These are phyloP conservation scores for Monochamus saltuarius DNA, from an alignment of 1,140 invertebrate genomes.

Conservation along the genomic window DNA sequence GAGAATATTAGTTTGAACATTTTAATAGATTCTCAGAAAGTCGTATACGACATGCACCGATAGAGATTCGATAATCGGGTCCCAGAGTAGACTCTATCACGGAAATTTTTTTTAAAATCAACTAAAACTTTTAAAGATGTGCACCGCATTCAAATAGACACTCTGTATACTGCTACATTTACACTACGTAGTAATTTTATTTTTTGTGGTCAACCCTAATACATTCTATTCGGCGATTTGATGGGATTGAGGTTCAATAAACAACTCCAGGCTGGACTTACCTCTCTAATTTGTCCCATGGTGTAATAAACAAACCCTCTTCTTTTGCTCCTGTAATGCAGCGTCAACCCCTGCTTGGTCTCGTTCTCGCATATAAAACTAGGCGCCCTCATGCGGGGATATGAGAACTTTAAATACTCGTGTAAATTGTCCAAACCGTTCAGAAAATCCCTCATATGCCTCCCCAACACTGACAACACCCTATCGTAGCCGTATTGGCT, in stretches of 20 bases:
- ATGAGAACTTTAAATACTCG: constrained; percentile 96
- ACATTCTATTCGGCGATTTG: background rate
- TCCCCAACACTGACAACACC: constrained; percentile 83
- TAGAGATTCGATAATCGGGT: too few relatives aligned
- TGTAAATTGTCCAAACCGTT: constrained; percentile 96
- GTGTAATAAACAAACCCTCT: constrained; percentile 94
- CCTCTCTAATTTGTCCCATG: constrained; percentile 93
- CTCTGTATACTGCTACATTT: too few relatives aligned
- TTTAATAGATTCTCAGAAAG: too few relatives aligned
- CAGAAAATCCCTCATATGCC: constrained; percentile 93
- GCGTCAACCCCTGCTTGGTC: constrained; percentile 82
- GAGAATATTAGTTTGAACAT: too few relatives aligned
- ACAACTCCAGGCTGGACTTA: constrained; percentile 37
- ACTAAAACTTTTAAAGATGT: too few relatives aligned
- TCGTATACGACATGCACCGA: too few relatives aligned
- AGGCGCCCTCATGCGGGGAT: constrained; percentile 88
- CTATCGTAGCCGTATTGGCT: constrained; percentile 95
- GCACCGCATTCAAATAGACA: too few relatives aligned
- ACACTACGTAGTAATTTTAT: too few relatives aligned
- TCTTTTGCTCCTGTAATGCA: constrained; percentile 92
- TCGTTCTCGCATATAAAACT: constrained; percentile 97
- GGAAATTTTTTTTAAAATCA: too few relatives aligned
- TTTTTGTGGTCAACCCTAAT: background rate
- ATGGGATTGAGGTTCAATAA: background rate
- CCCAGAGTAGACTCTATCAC: too few relatives aligned